Conservation (phyloP, 2,888 invertebrate genomes). For the Arrhopalites spinosus region DNA sequence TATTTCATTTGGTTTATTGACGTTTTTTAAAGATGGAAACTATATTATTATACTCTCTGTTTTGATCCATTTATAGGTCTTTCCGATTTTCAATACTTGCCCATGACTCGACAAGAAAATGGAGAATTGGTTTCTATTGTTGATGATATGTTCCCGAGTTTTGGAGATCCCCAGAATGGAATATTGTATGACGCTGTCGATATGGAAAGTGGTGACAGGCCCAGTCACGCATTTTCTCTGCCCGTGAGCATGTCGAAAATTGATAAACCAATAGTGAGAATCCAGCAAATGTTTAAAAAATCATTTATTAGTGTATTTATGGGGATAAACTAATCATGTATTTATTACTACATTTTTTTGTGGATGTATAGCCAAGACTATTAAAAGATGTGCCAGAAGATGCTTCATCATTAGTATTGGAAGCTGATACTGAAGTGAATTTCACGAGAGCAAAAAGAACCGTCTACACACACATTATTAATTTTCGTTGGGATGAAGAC, state of each 20-base stretch:
- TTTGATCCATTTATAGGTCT: too few species aligned
- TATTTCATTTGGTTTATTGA: not conserved
- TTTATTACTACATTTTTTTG: too few species aligned
- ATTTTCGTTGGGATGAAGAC: conserved; percentile 33
- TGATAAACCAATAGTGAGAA: conserved; percentile 49
- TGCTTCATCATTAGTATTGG: conserved; percentile 56
- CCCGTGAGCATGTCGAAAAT: conserved; percentile 50
- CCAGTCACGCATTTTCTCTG: conserved; percentile 40
- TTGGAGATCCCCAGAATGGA: conserved; percentile 45
- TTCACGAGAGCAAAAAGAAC: conserved; percentile 45
- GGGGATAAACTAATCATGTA: too few species aligned
- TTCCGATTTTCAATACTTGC: conserved; percentile 91
- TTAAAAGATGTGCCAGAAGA: conserved; percentile 32
- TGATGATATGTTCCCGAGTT: conserved; percentile 62
- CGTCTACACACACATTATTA: conserved; percentile 45
- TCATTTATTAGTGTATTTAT: too few species aligned
- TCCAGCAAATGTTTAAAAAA: too few species aligned
- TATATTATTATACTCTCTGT: too few species aligned
- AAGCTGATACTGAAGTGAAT: conserved; percentile 50
- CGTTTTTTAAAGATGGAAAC: too few species aligned
- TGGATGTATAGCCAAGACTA: too few species aligned
- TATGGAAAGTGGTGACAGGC: conserved; percentile 15
- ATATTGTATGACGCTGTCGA: conserved; percentile 38
- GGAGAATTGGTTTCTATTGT: conserved; percentile 67
- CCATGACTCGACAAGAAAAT: conserved; percentile 63